Conservation (phyloP, 2,797 vertebrate genomes). For the Dermochelys coriacea region DNA sequence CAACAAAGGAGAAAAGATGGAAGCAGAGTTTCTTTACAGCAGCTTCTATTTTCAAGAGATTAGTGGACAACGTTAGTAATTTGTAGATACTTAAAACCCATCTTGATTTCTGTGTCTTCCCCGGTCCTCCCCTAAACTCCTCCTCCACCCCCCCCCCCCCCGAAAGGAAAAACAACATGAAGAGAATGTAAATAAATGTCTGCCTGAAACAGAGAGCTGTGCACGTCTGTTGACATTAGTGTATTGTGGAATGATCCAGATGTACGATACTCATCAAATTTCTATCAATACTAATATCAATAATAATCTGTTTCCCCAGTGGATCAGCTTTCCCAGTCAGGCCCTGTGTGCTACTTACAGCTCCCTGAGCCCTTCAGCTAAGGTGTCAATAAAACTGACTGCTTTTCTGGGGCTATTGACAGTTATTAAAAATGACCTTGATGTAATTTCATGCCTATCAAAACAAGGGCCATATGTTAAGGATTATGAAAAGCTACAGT, state of each 20-base stretch:
- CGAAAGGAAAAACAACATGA: neutral
- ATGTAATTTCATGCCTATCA: slow-evolving; percentile 94
- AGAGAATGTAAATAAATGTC: neutral
- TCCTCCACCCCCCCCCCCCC: neutral
- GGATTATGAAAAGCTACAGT: slow-evolving; percentile 84
- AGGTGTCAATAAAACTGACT: slow-evolving; percentile 89
- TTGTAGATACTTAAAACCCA: neutral
- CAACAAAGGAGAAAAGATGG: neutral
- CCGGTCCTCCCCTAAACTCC: neutral
- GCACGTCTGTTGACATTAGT: slow-evolving; percentile 77
- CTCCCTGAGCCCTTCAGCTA: slow-evolving; percentile 83
- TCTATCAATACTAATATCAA: slow-evolving; percentile 99
- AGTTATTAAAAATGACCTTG: slow-evolving; percentile 99
- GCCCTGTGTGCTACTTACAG: slow-evolving; percentile 66
- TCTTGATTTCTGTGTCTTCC: neutral
- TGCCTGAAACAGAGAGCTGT: slow-evolving; percentile 25
- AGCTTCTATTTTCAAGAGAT: neutral
- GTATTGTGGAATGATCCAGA: slow-evolving; percentile 87
- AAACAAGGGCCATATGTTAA: slow-evolving; percentile 88
- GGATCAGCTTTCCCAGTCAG: slow-evolving; percentile 85
- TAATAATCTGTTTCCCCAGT: slow-evolving; percentile 91
- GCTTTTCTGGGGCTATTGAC: slow-evolving; percentile 91
- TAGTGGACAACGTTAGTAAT: rapidly evolving
- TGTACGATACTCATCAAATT: slow-evolving; percentile 90
- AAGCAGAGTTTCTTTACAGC: rapidly evolving